Evolutionary conservation across 2,888 invertebrate genomes (phyloP), one percentile per base, ranked within the genome.

Genomic region (Glyphotaelius pellucidus): DNA sequence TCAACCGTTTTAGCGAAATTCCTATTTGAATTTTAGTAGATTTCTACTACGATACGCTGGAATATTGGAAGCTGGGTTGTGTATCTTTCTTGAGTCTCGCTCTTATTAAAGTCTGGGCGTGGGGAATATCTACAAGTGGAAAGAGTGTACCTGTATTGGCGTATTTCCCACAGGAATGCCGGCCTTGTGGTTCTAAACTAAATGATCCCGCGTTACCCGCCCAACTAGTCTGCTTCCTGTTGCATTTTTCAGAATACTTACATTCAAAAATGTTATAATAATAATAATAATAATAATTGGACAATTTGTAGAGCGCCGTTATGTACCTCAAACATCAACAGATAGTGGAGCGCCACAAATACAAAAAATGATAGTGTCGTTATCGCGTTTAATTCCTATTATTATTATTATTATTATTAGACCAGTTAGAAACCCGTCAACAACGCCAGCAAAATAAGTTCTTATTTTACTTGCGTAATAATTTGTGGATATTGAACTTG

Each of bases 211-310:
- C 80, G 30, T 35, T 80, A 80, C 35, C 5, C 89, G 80, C n/a
- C 80, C 38, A 79, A 80, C 35, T 38, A 85, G 52, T 90, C 80
- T 84, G 31, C 67, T 90, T 90, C 90, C 90, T 90, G 90, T 90
- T 90, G 90, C 90, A 80, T 38, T 80, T 89, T 89, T 80, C 80
- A 89, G 67, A 25, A 85, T 35, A 84, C 25, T 0, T 84, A 32
- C 15, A 84, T 84, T 35, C n/a, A n/a, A n/a, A n/a, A n/a, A n/a
- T n/a, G n/a, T n/a, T n/a, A n/a, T n/a, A n/a, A n/a, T n/a, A n/a
- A n/a, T n/a, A n/a, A n/a, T n/a, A n/a, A n/a, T n/a, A n/a, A n/a
- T n/a, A n/a, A n/a, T n/a, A n/a, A n/a, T n/a, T n/a, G n/a, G n/a
- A n/a, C n/a, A n/a, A n/a, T n/a, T n/a, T n/a, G n/a, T n/a, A n/a